Percentiles rank a stretch among this genome's conserved stretches.
These are phyloP conservation scores for Gymnodraco acuticeps DNA, from an alignment of 2,797 vertebrate species.

Conservation along the genomic window DNA sequence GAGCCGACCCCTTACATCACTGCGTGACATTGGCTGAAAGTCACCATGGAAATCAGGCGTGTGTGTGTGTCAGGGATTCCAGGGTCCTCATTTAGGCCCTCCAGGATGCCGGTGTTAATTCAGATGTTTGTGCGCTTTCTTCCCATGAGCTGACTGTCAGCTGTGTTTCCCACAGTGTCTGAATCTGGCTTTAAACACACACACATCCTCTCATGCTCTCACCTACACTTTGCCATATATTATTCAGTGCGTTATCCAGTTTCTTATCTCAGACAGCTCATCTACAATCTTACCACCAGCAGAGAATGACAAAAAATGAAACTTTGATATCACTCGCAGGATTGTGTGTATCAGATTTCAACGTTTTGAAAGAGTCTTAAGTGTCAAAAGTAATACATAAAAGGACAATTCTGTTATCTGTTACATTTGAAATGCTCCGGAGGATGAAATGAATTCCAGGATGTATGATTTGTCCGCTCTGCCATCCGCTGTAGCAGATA, in stretches of 20 bases:
- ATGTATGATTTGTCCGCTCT: constrained; percentile 27
- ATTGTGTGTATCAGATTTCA: neutral
- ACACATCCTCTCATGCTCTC: neutral
- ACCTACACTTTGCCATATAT: neutral
- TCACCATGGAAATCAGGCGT: constrained; percentile 59
- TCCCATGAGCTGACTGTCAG: constrained; percentile 17
- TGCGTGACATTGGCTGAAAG: constrained; percentile 64
- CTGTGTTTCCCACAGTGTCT: constrained; percentile 28
- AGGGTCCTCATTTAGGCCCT: constrained; percentile 42
- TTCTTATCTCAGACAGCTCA: neutral
- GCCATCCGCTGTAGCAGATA: constrained; percentile 30
- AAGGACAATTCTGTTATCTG: neutral
- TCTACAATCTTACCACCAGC: constrained; percentile 5
- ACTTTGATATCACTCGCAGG: neutral
- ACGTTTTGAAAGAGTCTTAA: neutral
- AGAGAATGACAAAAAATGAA: constrained; percentile 18
- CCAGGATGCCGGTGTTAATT: constrained; percentile 34
- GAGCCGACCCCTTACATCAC: neutral
- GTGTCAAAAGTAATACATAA: neutral
- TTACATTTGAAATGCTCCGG: constrained; percentile 12
- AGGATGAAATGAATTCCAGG: constrained; percentile 28
- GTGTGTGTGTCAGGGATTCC: constrained; percentile 2
- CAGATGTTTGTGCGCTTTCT: constrained; percentile 21
- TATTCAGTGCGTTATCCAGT: neutral
- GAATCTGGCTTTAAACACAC: constrained; percentile 11